Base-by-base conservation (phyloP, 37 sponge, comb jelly and placozoan genomes). In the Cliona cf. orientalis region DNA sequence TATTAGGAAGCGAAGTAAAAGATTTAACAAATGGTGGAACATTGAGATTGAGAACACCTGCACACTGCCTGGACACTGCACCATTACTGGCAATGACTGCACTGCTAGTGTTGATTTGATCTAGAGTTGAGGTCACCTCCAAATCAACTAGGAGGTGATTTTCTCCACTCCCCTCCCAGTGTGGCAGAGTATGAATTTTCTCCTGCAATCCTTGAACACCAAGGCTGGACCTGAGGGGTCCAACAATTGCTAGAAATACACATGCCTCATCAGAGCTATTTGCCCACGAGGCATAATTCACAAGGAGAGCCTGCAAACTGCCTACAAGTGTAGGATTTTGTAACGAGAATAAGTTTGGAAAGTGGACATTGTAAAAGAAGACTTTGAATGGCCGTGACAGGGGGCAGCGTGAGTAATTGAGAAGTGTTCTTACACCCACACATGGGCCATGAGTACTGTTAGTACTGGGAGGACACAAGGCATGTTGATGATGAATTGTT, bases 91-190 rank as follows among this genome's bases (percentile, higher is more conserved):
- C 66, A 31, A 65, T 36, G 17, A 65, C 35, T 3, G 66, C 66
- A 65, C 35, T 36, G 19, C 35, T 36, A 65, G 66, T 65, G 32
- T 65, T 32, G 36, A 65, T 65, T n/a, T 21, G 19, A 65, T 29
- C 35, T 19, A 65, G 66, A 65, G 32, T 19, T 32, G 66, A 39
- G 53, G 25, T 37, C 1, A 7, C 21, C 1, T 43, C 21, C 26
- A 78, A 41, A 31, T 83, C 85, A 21, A 92, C 29, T 17, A 92
- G 23, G 17, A 92, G 28, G 56, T 72, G 76, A 38, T 88, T 88
- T 6, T 5, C 36, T 41, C 84, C 90, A 56, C 59, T 43, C 7
- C 33, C 32, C 2, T 49, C 34, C 89, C 89, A 88, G 44, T 83
- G 35, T 17, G 66, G 66, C 22, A 88, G 43, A 23, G 34, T 64